Conservation (phyloP, 1,140 invertebrate species). For the Bombus soroeensis region DNA sequence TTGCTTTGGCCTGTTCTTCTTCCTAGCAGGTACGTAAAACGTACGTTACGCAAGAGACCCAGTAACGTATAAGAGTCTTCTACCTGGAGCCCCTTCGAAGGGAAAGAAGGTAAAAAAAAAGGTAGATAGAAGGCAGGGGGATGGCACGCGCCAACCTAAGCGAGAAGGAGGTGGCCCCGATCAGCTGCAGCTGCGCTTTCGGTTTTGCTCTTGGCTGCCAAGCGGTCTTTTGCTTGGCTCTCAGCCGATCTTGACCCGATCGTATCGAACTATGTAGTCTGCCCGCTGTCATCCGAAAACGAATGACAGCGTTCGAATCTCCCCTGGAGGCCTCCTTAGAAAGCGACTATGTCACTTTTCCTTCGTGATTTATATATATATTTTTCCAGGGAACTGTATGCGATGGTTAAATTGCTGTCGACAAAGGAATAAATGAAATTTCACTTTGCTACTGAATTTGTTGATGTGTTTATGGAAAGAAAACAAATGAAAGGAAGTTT, state of each 20-base stretch:
- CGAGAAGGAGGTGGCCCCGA: slow-evolving; percentile 59
- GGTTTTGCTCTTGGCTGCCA: slow-evolving; percentile 69
- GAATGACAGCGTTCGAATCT: slow-evolving; percentile 64
- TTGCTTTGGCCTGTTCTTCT: slow-evolving; percentile 9
- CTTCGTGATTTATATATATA: slow-evolving; percentile 50
- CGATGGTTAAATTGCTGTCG: not conserved
- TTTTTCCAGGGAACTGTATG: slow-evolving; percentile 3
- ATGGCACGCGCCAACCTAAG: slow-evolving; percentile 77
- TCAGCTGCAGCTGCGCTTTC: slow-evolving; percentile 68
- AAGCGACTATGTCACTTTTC: slow-evolving; percentile 65
- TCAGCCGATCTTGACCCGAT: slow-evolving; percentile 74
- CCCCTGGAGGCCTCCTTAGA: slow-evolving; percentile 33
- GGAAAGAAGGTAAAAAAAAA: slow-evolving; percentile 59
- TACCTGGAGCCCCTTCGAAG: slow-evolving; percentile 58
- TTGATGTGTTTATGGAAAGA: no score
- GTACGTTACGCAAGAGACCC: slow-evolving; percentile 73
- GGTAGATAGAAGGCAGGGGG: slow-evolving; percentile 61
- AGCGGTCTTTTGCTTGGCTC: slow-evolving; percentile 66
- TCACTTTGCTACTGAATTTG: not conserved
- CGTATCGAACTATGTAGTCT: slow-evolving; percentile 66
- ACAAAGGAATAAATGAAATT: not conserved
- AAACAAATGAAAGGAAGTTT: no score
- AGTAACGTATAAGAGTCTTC: slow-evolving; percentile 69
- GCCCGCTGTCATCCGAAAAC: slow-evolving; percentile 70
- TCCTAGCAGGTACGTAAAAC: slow-evolving; percentile 66